Percentiles rank a stretch among this genome's conserved stretches.
Conservation (phyloP, 2,113 vertebrate species). For the Rhabdornis inornatus region DNA sequence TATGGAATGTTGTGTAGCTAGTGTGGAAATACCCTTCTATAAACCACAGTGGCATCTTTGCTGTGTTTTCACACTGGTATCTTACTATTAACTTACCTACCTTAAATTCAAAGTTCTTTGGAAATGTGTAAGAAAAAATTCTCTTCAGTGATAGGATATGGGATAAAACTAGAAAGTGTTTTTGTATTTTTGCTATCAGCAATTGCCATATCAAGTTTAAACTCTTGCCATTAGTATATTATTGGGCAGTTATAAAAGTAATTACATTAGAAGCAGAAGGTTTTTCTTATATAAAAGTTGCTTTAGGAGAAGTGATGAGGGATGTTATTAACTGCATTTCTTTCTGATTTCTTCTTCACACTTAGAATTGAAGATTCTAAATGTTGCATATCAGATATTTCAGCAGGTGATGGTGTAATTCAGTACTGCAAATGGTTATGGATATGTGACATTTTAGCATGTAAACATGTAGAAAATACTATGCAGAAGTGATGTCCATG, state of each 20-base stretch:
- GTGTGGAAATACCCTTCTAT: neutral
- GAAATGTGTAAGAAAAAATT: neutral
- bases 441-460: neutral
- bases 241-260: neutral
- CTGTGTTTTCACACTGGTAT: neutral
- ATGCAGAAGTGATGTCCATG: conserved; percentile 57
- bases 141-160: neutral
- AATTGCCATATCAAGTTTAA: neutral
- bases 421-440: neutral
- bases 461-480: neutral
- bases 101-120: neutral
- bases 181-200: neutral
- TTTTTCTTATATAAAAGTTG: neutral
- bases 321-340: neutral
- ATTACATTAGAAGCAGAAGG: neutral
- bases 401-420: neutral
- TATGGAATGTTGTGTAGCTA: neutral
- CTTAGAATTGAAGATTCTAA: neutral
- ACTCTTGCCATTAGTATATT: neutral
- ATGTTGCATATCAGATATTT: neutral
- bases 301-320: neutral
- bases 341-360: neutral
- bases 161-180: neutral
- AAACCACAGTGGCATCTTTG: neutral
- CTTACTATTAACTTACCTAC: neutral